Evolutionary conservation across 2,888 invertebrate species (phyloP), one percentile per base, ranked within the genome.

Genomic region (Caenorhabditis wallacei): DNA sequence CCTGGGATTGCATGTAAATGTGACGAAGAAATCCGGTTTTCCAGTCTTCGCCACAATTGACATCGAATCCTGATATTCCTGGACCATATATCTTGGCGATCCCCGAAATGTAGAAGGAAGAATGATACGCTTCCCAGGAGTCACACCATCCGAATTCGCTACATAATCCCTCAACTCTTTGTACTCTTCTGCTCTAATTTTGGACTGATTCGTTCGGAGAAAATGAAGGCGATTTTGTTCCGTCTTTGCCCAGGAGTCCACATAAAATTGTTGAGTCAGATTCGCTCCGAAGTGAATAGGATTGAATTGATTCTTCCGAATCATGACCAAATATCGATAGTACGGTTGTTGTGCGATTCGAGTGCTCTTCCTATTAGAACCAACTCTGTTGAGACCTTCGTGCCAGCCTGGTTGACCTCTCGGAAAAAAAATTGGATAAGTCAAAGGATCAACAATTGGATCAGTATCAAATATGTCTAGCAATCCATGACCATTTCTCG

Each of bases 391-490:
- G n/a, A n/a, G n/a, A n/a, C n/a, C n/a, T n/a, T 13, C 51, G 30
- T 74, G 53, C 88, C 85, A 90, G 61, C 90, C 89, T 51, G 64
- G 72, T 13, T 78, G 80, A 11, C 86, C 89, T 3, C 54, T 22
- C 24, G 90, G 86, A 80, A 92, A 93, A 26, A 92, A 90, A 1
- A 93, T 0, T 0, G 92, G 92, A 85, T 93, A 93, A 84, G 92
- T 88, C 26, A 93, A 87, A 2, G 92, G 91, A 85, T 93, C 57
- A 83, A 92, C 92, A 35, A 86, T 53, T 92, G 91, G 18, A 51
- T 84, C 81, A 3, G 90, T 90, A 37, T 92, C 92, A 0, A 85
- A 57, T 3, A 92, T 89, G 5, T 89, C 71, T n/a, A 82, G 59
- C n/a, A 92, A 57, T n/a, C 54, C 72, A n/a, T 18, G 18, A 43